Evolutionary conservation across 2,888 invertebrate species (phyloP).

Genomic region (Troides oblongomaculatus): DNA sequence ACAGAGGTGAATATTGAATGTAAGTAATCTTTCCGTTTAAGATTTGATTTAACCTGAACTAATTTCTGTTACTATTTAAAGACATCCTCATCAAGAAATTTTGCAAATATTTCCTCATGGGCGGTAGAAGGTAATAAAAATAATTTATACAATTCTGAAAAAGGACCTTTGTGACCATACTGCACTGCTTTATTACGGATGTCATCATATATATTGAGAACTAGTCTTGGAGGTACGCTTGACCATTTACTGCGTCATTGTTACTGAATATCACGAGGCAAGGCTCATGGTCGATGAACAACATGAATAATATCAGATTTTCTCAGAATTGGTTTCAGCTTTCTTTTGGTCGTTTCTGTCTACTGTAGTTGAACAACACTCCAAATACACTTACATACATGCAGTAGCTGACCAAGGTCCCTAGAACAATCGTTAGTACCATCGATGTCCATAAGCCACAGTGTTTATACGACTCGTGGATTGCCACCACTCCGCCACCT

Average conservation of each 20-base stretch:
- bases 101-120: too few relatives aligned
- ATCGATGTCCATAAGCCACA: constrained; percentile 51
- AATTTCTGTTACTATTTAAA: neutral
- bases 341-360: neutral
- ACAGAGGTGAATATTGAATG: neutral
- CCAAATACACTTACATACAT: constrained; percentile 46
- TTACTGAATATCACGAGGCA: too few relatives aligned
- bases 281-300: too few relatives aligned
- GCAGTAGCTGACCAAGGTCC: constrained; percentile 44
- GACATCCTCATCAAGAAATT: neutral
- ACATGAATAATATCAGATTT: too few relatives aligned
- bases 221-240: too few relatives aligned
- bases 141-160: too few relatives aligned
- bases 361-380: neutral
- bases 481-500: constrained; percentile 50
- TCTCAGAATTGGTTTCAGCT: too few relatives aligned
- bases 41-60: neutral
- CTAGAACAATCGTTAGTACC: constrained; percentile 43
- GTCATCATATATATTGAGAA: too few relatives aligned
- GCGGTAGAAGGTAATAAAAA: too few relatives aligned
- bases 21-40: neutral
- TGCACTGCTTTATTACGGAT: too few relatives aligned
- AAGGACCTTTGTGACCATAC: too few relatives aligned
- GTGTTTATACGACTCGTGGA: constrained; percentile 50
- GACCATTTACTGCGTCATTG: too few relatives aligned